Conservation (phyloP, 2,113 vertebrate species). For the Neodon shergylaensis region DNA sequence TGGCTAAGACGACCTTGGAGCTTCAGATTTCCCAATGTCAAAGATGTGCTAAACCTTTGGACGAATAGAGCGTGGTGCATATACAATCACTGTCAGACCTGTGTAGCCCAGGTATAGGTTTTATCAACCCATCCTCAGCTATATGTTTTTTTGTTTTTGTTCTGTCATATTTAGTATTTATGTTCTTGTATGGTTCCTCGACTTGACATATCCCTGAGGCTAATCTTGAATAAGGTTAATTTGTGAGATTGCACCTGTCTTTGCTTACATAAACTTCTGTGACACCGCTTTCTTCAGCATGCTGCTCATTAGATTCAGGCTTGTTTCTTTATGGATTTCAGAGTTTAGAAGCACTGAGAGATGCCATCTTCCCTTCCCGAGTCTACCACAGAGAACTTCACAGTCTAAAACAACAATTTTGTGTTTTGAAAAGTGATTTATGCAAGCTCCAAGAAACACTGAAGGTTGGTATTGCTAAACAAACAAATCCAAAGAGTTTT, state of each 20-base stretch:
- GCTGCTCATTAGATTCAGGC: neutral
- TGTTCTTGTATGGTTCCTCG: neutral
- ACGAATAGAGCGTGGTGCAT: conserved; percentile 60
- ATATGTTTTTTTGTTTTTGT: neutral
- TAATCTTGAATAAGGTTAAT: conserved; percentile 21
- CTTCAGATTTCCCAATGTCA: conserved; percentile 71
- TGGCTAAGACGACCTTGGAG: conserved; percentile 67
- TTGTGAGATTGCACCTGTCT: neutral
- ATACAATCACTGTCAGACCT: conserved; percentile 82
- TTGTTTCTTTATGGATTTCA: conserved; percentile 78
- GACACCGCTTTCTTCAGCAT: conserved; percentile 15
- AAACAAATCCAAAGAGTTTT: neutral
- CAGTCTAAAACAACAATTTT: conserved; percentile 83
- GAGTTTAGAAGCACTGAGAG: conserved; percentile 83
- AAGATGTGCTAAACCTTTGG: conserved; percentile 73
- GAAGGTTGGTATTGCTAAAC: conserved; percentile 81
- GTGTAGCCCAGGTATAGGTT: conserved; percentile 78
- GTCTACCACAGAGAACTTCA: conserved; percentile 81
- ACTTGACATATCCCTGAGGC: neutral
- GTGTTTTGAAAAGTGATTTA: conserved; percentile 87
- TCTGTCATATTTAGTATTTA: neutral
- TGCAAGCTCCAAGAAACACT: conserved; percentile 82
- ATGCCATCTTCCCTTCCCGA: conserved; percentile 83
- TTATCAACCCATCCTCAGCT: neutral
- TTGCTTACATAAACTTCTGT: conserved; percentile 3